phyloP scores from a whole-genome alignment of 2,113 vertebrate genomes.

The Xiphophorus maculatus region DNA sequence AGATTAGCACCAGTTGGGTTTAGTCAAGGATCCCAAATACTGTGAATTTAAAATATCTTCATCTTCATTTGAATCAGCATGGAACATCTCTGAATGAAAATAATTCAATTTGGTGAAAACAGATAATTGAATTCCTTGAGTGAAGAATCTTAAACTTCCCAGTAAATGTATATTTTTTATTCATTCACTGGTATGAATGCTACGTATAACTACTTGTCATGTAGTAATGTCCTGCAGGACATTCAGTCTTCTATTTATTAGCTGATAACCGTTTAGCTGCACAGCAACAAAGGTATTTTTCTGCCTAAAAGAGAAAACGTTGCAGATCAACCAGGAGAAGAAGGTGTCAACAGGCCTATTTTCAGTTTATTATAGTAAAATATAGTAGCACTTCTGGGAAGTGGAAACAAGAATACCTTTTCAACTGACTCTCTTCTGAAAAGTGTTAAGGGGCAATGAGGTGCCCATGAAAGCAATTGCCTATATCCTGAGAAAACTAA shows the following conservation, averaged over 20 bases:
- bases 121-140: too few relatives aligned
- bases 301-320: background rate
- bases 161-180: too few relatives aligned
- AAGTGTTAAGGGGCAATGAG: background rate
- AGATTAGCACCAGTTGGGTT: too few relatives aligned
- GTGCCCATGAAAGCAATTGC: background rate
- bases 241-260: background rate
- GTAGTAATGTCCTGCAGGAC: background rate
- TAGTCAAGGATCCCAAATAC: too few relatives aligned
- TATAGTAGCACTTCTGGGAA: background rate
- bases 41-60: too few relatives aligned
- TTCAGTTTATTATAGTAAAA: background rate
- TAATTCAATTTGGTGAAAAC: too few relatives aligned
- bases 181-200: background rate
- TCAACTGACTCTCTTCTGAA: background rate
- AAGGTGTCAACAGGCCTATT: background rate
- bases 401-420: constrained; percentile 1
- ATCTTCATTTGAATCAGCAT: too few relatives aligned
- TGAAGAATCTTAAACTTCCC: too few relatives aligned
- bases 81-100: too few relatives aligned
- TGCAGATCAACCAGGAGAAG: too few relatives aligned
- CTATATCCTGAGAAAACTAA: background rate
- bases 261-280: background rate
- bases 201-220: too few relatives aligned
- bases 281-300: background rate